Evolutionary conservation across 2,113 vertebrate species (phyloP), one percentile per base, ranked within the genome.

Genomic region (Progne subis): DNA sequence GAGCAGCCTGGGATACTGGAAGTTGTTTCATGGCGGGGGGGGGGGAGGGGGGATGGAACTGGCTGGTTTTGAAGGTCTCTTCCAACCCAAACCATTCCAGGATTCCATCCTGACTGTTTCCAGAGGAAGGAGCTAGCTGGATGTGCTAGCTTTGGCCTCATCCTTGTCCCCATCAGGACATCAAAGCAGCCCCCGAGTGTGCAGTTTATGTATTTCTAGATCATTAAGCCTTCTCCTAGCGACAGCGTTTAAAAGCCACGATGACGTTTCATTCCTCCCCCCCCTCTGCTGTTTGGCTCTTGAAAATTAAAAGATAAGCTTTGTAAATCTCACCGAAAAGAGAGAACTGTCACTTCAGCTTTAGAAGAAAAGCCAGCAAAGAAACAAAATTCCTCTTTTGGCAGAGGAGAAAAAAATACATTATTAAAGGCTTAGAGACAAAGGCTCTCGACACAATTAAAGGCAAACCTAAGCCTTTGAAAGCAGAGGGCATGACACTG

Each of bases 381-480:
- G 91, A 93, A 95, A 94, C 83, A 79, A 93, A 96, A 96, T 93
- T 92, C 90, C 91, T 93, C 94, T 94, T 96, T 69, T 80, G 88
- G 82, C 94, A 94, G 87, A 89, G 49, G 28, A 75, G 86, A 86
- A 95, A 88, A 89, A 96, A 88, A 89, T 69, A 88, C 90, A 79
- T 96, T 97, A 96, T 95, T 93, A 97, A 91, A 96, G 86, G 94
- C 95, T 97, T 96, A 96, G 81, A 96, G 95, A 92, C 96, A 94
- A 97, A 96, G 81, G 83, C 91, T 88, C 88, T 88, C 83, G 3
- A 82, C 95, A 96, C 95, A 96, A 96, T 95, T 95, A 93, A 91
- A 96, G 92, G 91, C 92, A 96, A 95, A 94, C 83, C 55, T 96
- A 96, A 97, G 91, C 83, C 95, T 96, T 78, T 96, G 95, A 96